Conservation (phyloP, 2,113 vertebrate species). For the Rostratula benghalensis region DNA sequence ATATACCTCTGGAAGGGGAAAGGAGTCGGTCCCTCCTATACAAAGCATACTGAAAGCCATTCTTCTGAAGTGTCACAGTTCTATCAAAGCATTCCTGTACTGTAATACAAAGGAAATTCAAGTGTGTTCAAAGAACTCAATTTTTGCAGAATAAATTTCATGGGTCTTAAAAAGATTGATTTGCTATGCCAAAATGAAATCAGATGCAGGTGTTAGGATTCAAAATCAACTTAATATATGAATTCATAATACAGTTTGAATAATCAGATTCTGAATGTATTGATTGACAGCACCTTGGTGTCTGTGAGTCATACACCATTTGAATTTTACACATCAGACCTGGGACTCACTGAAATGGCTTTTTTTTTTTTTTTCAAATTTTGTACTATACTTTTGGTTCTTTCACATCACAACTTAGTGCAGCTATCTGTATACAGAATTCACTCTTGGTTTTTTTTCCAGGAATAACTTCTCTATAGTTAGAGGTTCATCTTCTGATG, state of each 20-base stretch:
- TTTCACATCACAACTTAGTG: neutral
- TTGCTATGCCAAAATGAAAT: neutral
- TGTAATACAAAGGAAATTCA: neutral
- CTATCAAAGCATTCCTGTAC: neutral
- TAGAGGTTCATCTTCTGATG: neutral
- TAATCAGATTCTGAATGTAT: neutral
- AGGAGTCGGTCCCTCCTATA: neutral
- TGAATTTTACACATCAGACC: neutral
- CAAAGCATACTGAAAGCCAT: neutral
- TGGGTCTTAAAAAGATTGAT: neutral
- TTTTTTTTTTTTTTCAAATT: neutral
- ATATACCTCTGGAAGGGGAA: neutral
- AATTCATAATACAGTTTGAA: neutral
- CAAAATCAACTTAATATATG: neutral
- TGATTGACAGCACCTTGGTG: neutral
- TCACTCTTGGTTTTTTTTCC: neutral
- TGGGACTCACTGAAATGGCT: neutral
- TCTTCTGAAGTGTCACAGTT: neutral
- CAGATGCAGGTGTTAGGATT: neutral
- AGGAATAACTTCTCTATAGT: neutral
- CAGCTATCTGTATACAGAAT: neutral
- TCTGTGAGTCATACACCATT: neutral
- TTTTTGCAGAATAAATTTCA: neutral
- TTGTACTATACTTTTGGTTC: neutral
- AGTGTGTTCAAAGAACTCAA: neutral